These are phyloP conservation scores for Haliclona indistincta DNA, from an alignment of 37 sponge, comb jelly and placozoan genomes.

Conservation along the genomic window DNA sequence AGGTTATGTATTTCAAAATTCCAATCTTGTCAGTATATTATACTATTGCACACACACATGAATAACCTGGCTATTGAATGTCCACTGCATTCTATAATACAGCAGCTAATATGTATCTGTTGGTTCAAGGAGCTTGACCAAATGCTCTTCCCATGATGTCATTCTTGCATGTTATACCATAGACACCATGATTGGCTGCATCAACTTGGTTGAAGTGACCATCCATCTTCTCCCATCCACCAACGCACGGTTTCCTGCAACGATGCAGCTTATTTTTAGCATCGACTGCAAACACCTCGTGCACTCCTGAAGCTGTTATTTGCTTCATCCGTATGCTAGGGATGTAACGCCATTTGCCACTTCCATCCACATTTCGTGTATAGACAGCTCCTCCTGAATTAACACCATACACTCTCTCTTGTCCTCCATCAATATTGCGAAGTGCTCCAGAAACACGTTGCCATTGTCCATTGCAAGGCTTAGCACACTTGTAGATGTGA, in stretches of 20 bases:
- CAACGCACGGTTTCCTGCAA: slow-evolving; percentile 68
- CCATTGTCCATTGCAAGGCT: slow-evolving; percentile 62
- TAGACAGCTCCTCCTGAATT: slow-evolving; percentile 11
- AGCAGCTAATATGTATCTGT: no score
- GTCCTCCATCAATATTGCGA: slow-evolving; percentile 56
- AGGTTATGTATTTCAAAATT: no score
- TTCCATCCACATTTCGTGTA: slow-evolving; percentile 22
- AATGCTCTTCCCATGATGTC: no score
- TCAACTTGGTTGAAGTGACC: background rate
- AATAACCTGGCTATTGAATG: no score
- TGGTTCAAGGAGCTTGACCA: no score
- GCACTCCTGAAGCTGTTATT: slow-evolving; percentile 42
- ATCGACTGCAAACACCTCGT: slow-evolving; percentile 54
- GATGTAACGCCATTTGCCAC: slow-evolving; percentile 21
- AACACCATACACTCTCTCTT: slow-evolving; percentile 48
- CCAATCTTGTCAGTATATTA: no score
- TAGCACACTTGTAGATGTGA: slow-evolving; percentile 68
- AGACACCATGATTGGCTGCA: background rate
- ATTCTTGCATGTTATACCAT: no score
- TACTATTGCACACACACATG: no score
- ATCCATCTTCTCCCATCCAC: slow-evolving; percentile 36
- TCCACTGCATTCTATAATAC: no score
- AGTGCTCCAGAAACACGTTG: slow-evolving; percentile 25
- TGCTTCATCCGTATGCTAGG: slow-evolving; percentile 5
- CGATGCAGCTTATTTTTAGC: slow-evolving; percentile 12